Conservation (phyloP, 2,888 invertebrate species). For the Hipparchia sbordonii region DNA sequence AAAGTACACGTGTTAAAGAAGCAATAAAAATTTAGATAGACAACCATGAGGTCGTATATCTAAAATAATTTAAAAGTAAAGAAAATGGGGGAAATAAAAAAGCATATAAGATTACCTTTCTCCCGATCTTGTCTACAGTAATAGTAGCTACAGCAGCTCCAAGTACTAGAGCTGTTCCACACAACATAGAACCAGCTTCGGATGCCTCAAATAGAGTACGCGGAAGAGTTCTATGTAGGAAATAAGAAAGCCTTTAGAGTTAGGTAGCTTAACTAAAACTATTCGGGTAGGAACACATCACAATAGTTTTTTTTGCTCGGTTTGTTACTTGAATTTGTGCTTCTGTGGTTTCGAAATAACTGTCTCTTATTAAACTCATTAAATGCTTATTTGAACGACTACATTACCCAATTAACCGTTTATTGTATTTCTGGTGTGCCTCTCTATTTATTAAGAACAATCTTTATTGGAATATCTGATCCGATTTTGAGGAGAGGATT, state of each 20-base stretch:
- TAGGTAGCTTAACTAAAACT: neutral
- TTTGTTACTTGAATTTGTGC: no score
- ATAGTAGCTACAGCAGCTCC: slow-evolving; percentile 71
- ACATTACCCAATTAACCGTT: no score
- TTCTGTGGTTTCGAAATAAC: no score
- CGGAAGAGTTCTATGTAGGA: slow-evolving; percentile 55
- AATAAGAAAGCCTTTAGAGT: slow-evolving; percentile 13
- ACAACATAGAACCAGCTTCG: slow-evolving; percentile 70
- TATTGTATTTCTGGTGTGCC: no score
- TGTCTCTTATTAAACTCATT: no score
- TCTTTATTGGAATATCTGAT: no score
- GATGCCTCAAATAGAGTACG: slow-evolving; percentile 60
- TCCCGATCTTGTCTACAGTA: slow-evolving; percentile 69
- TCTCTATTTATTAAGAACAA: no score
- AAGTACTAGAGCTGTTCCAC: slow-evolving; percentile 69
- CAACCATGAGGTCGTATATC: no score
- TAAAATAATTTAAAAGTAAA: neutral
- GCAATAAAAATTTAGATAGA: neutral
- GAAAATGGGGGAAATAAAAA: neutral
- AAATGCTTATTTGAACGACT: no score
- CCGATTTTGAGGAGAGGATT: no score
- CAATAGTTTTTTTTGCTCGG: neutral
- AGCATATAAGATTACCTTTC: slow-evolving; percentile 59
- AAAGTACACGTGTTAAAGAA: neutral
- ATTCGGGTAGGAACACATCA: neutral